These are phyloP conservation scores for Matsumurasca onukii DNA, from an alignment of 1,140 invertebrate species.

Conservation along the genomic window DNA sequence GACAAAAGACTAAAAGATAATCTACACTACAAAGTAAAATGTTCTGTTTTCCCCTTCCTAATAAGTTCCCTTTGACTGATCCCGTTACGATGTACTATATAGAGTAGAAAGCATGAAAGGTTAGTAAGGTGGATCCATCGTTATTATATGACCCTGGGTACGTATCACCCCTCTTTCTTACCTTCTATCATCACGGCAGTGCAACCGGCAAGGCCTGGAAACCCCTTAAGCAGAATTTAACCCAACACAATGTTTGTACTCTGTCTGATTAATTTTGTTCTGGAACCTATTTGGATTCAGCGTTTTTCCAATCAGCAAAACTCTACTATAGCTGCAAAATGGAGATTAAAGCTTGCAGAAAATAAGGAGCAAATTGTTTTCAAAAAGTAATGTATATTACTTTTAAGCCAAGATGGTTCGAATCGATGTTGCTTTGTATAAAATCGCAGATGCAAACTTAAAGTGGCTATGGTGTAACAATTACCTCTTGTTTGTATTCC, in stretches of 20 bases:
- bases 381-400: background rate
- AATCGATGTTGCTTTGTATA: background rate
- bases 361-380: background rate
- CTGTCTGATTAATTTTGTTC: no score
- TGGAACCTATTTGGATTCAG: background rate
- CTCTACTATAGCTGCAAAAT: background rate
- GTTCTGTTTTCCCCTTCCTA: background rate
- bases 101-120: no score
- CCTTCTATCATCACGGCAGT: no score
- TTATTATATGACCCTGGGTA: no score
- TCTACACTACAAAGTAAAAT: background rate
- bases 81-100: background rate
- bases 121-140: no score
- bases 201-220: no score
- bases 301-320: background rate
- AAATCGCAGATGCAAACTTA: background rate
- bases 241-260: no score
- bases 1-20: background rate
- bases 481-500: conserved; percentile 55
- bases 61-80: background rate
- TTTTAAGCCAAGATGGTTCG: background rate
- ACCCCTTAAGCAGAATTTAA: no score
- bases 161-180: no score
- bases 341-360: background rate
- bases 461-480: background rate